Evolutionary conservation across 2,888 invertebrate genomes (phyloP), one percentile per base, ranked within the genome.

Genomic region (Agonum fuliginosum): DNA sequence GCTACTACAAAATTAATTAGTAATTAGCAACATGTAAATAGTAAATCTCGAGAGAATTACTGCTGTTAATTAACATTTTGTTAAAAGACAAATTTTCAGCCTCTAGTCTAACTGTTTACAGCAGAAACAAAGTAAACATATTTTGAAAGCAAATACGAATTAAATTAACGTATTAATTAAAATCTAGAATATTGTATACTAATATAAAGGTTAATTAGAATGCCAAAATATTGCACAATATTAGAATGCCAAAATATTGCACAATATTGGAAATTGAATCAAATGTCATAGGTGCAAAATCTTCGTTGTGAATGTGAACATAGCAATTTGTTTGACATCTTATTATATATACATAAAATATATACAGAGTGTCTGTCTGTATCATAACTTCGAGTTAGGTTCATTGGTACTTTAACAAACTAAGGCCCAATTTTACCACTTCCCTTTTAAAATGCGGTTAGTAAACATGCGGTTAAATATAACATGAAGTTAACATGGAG

Each of bases 91-190:
- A 51, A 24, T 54, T 54, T n/a, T 54, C 12, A 5, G 20, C 22
- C 4, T 54, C 24, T 54, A 24, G 3, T 20, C 17, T 14, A 43
- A 19, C 0, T 54, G 24, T 54, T 54, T 54, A 24, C n/a, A 12
- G 12, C 22, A 22, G n/a, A 20, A 24, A 54, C 54, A 54, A 54
- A 54, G 24, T 54, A 54, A 54, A 24, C 54, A 20, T 54, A 24
- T 54, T 54, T 54, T 54, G 54, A n/a, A 54, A 54, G 54, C 20
- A 54, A 54, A 54, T 51, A 51, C 51, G n/a, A n/a, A 19, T 51
- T 51, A 51, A 1, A 20, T 22, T 8, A 51, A 51, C 19, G 20
- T 51, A 51, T 24, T 54, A 54, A 54, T 54, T 54, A 54, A 24
- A 22, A 22, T 22, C 54, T n/a, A 22, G 24, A 24, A 24, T 54